Conservation (phyloP, 2,888 invertebrate species). For the Salticus scenicus region DNA sequence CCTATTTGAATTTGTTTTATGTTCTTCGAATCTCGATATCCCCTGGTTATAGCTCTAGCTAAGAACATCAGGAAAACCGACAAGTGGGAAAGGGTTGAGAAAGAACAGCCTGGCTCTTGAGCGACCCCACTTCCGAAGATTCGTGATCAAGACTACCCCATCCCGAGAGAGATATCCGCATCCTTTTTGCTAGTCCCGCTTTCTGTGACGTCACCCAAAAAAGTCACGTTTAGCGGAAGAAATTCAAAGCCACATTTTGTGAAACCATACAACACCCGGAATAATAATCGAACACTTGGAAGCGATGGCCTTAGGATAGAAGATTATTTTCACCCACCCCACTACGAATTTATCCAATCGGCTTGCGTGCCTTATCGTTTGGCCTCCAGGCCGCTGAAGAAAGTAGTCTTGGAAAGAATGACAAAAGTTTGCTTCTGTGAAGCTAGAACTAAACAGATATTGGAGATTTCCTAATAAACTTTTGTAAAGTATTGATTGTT, state of each 20-base stretch:
- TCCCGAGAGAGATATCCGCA: neutral
- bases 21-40: neutral
- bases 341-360: neutral
- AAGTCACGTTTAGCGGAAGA: slow-evolving; percentile 48
- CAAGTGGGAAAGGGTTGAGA: slow-evolving; percentile 1
- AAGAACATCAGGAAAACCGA: neutral
- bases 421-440: slow-evolving; percentile 24
- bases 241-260: slow-evolving; percentile 15
- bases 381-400: neutral
- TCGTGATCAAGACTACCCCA: neutral
- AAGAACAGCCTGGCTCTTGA: neutral
- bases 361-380: slow-evolving; percentile 52
- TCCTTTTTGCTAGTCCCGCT: neutral
- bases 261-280: slow-evolving; percentile 20
- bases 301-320: slow-evolving; percentile 4
- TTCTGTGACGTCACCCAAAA: slow-evolving; percentile 45
- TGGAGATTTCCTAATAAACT: slow-evolving; percentile 20
- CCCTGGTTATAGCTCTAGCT: neutral
- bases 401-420: slow-evolving; percentile 2
- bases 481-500: neutral
- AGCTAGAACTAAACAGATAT: slow-evolving; percentile 27
- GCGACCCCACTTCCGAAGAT: neutral
- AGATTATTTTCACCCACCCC: slow-evolving; percentile 26
- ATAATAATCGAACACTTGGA: slow-evolving; percentile 34
- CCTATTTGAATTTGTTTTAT: neutral